Conservation (phyloP, 2,113 vertebrate species). For the Hemiprocne comata region DNA sequence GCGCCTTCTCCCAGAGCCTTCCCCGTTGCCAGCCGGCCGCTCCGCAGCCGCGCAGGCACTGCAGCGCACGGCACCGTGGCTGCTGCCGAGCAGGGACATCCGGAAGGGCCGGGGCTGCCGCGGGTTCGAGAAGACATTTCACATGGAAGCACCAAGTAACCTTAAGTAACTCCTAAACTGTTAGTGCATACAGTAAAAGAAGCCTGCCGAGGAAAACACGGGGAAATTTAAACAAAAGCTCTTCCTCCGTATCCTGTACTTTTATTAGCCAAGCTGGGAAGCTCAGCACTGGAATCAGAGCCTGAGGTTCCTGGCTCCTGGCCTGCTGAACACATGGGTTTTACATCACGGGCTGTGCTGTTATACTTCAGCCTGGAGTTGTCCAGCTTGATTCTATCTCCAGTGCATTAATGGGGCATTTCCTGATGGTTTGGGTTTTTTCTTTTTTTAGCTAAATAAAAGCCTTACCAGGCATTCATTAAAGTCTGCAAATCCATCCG, state of each 20-base stretch:
- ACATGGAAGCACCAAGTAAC: background rate
- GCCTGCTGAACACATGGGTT: conserved; percentile 28
- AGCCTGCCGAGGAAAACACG: background rate
- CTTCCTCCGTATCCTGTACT: background rate
- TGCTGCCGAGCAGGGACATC: rapidly evolving
- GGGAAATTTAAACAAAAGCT: background rate
- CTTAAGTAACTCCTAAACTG: background rate
- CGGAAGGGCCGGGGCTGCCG: rapidly evolving
- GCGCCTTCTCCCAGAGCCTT: background rate
- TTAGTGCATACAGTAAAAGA: background rate
- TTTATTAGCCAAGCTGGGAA: background rate
- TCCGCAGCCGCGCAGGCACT: rapidly evolving
- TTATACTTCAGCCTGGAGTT: background rate
- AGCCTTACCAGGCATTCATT: background rate
- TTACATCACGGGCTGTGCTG: background rate
- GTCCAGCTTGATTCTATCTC: background rate
- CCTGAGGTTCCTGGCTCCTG: conserved; percentile 25
- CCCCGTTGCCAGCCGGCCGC: rapidly evolving
- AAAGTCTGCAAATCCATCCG: background rate
- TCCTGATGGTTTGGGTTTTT: background rate
- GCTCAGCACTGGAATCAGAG: conserved; percentile 19
- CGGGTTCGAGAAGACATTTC: background rate
- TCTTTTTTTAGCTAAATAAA: background rate
- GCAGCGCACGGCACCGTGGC: rapidly evolving
- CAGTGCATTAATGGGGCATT: conserved; percentile 8